Conservation (phyloP, 2,797 vertebrate genomes). For the Pogonophryne albipinna region DNA sequence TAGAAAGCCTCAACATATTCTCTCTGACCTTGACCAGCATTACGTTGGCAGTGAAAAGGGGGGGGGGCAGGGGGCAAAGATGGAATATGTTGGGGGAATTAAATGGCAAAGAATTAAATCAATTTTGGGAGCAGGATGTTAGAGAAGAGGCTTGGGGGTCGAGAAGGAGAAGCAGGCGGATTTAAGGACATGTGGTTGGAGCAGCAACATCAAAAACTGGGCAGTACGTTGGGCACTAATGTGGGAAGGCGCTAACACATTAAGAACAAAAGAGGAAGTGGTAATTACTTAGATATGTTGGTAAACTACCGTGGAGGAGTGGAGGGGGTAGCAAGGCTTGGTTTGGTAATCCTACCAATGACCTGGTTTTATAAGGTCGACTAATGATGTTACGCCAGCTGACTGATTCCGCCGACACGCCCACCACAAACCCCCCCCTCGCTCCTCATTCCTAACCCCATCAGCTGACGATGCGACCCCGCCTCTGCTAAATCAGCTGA, state of each 20-base stretch:
- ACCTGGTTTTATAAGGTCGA: constrained; percentile 80
- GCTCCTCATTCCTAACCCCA: constrained; percentile 36
- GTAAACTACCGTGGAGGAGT: neutral
- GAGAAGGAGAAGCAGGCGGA: neutral
- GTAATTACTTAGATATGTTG: constrained; percentile 21
- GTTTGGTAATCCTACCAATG: constrained; percentile 66
- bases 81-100: constrained; percentile 9
- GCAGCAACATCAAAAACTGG: neutral
- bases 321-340: constrained; percentile 30
- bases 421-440: constrained; percentile 8
- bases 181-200: neutral
- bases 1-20: constrained; percentile 56
- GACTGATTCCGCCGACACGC: constrained; percentile 53
- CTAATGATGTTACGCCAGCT: constrained; percentile 73
- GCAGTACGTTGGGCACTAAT: neutral
- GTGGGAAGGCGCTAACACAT: neutral
- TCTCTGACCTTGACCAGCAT: constrained; percentile 44
- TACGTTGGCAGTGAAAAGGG: neutral
- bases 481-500: constrained; percentile 68
- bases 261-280: constrained; percentile 22
- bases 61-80: constrained; percentile 1
- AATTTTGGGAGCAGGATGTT: neutral
- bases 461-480: constrained; percentile 65
- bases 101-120: constrained; percentile 36
- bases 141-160: neutral